These are phyloP conservation scores for Ophioderma brevispina DNA, from an alignment of 35 echinoderm and acorn worm genomes.

Conservation along the genomic window DNA sequence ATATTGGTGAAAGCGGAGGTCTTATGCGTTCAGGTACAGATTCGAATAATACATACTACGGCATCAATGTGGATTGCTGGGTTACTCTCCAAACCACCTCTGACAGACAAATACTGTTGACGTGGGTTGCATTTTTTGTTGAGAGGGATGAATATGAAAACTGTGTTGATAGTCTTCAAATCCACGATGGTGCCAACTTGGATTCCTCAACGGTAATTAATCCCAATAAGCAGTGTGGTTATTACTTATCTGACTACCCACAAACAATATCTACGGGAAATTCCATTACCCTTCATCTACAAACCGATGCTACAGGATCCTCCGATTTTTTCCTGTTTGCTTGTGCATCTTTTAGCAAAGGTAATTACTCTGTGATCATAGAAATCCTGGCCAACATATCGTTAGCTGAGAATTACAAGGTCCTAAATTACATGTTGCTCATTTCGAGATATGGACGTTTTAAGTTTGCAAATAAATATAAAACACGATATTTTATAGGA, in stretches of 20 bases:
- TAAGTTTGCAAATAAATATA: too few relatives aligned
- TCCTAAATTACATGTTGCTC: too few relatives aligned
- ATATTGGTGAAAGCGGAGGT: neutral
- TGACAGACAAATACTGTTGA: neutral
- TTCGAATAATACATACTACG: neutral
- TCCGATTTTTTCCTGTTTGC: neutral
- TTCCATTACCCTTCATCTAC: neutral
- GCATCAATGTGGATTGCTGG: neutral
- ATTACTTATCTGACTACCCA: neutral
- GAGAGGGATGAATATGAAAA: neutral
- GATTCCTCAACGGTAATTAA: neutral
- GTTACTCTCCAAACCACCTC: neutral
- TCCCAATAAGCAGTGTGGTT: neutral
- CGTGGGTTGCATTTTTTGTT: neutral
- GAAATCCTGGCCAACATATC: neutral
- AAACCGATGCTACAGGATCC: neutral
- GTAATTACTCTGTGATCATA: too few relatives aligned
- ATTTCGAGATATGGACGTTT: too few relatives aligned
- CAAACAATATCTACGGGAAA: neutral
- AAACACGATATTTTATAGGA: too few relatives aligned
- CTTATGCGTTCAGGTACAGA: neutral
- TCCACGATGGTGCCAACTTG: neutral
- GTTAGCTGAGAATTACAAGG: too few relatives aligned
- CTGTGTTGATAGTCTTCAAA: neutral
- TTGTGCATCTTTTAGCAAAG: conserved; percentile 6